Conservation (phyloP, 1,140 invertebrate species). For the Muscidifurax raptorellus region DNA sequence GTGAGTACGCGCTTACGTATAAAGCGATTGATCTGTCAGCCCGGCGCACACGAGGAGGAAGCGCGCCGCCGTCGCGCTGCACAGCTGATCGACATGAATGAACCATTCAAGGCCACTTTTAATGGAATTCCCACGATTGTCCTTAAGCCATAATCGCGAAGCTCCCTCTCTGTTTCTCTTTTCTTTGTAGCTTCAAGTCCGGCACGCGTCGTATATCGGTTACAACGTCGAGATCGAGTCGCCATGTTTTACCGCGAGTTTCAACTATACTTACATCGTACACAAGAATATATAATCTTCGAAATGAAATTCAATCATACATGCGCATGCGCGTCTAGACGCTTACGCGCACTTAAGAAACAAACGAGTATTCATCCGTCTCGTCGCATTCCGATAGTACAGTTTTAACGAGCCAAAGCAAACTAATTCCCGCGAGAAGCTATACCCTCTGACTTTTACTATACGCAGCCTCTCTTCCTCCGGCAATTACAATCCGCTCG, state of each 20-base stretch:
- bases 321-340: not conserved
- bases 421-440: not conserved
- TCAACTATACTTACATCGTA: no score
- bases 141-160: slow-evolving; percentile 57
- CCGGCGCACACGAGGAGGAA: slow-evolving; percentile 53
- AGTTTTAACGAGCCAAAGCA: not conserved
- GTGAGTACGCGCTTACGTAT: not conserved
- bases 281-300: not conserved
- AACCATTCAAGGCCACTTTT: slow-evolving; percentile 69
- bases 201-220: not conserved
- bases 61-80: slow-evolving; percentile 19
- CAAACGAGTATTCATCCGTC: not conserved
- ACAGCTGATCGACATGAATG: slow-evolving; percentile 71
- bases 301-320: slow-evolving; percentile 2
- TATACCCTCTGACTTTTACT: no score
- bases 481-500: no score
- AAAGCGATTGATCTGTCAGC: slow-evolving; percentile 69
- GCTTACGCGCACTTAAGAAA: not conserved
- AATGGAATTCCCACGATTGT: slow-evolving; percentile 72
- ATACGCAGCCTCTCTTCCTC: no score
- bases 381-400: not conserved
- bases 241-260: no score
- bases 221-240: no score
- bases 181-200: no score
- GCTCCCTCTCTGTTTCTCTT: not conserved